Percentiles rank a stretch among this genome's conserved stretches.
These are phyloP conservation scores for Pluvialis apricaria DNA, from an alignment of 2,113 vertebrate genomes.

Conservation along the genomic window DNA sequence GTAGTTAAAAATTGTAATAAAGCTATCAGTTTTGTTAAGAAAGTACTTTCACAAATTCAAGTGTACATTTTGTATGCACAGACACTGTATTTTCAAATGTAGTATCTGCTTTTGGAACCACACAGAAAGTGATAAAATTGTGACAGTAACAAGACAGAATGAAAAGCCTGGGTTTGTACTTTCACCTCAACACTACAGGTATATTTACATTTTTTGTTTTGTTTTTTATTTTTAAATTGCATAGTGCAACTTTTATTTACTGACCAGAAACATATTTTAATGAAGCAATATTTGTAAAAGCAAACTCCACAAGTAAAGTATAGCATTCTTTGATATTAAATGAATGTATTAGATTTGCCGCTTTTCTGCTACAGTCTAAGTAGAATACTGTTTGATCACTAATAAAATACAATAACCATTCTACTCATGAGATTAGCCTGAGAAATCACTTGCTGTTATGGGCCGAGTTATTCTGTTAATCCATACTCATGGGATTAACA, in stretches of 20 bases:
- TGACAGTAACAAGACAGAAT: neutral
- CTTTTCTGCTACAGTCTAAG: neutral
- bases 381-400: neutral
- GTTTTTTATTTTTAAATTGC: neutral
- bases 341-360: neutral
- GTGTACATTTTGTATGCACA: neutral
- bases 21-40: neutral
- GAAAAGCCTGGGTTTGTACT: neutral
- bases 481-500: constrained; percentile 23
- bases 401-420: constrained; percentile 19
- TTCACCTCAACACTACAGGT: neutral
- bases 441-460: constrained; percentile 9
- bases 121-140: neutral
- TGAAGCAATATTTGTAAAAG: neutral
- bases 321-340: neutral
- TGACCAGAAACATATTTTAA: neutral
- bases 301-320: neutral
- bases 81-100: neutral
- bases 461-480: neutral
- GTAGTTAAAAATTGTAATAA: neutral
- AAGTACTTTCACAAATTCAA: neutral
- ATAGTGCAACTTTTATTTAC: neutral
- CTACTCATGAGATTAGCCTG: constrained; percentile 20
- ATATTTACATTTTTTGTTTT: neutral
- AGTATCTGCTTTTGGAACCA: neutral